These are phyloP conservation scores for Pseudochirops corinnae DNA, from an alignment of 2,797 vertebrate genomes.

Conservation along the genomic window DNA sequence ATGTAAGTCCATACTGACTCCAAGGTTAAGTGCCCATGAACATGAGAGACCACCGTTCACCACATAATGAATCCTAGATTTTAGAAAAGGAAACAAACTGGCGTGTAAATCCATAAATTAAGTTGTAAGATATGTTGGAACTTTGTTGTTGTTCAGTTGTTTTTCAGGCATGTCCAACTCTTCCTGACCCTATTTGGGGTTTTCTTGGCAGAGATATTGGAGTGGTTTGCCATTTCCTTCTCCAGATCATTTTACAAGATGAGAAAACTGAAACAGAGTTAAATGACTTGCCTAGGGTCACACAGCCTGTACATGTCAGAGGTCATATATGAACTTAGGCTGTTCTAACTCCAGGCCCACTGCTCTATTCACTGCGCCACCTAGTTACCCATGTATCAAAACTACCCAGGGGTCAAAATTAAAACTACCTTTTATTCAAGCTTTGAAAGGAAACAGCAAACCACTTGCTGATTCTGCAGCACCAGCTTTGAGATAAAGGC, in stretches of 20 bases:
- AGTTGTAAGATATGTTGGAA: not conserved
- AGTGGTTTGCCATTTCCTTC: not conserved
- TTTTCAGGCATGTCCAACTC: not conserved
- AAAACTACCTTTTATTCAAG: not conserved
- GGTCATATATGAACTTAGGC: not conserved
- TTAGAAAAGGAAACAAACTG: slow-evolving; percentile 21
- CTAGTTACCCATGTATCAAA: not conserved
- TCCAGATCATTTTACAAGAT: not conserved
- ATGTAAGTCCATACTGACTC: slow-evolving; percentile 16
- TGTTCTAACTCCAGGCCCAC: not conserved
- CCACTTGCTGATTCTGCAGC: not conserved
- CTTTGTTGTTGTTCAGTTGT: not conserved
- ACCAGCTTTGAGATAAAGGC: not conserved
- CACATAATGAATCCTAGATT: not conserved
- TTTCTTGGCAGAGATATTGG: not conserved
- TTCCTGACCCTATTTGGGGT: not conserved
- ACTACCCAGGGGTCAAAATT: not conserved
- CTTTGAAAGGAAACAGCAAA: not conserved
- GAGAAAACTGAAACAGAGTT: not conserved
- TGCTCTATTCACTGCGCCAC: too few relatives aligned
- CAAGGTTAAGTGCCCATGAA: slow-evolving; percentile 13
- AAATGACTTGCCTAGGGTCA: not conserved
- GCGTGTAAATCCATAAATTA: not conserved
- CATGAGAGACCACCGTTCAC: not conserved
- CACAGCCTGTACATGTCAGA: not conserved